Base-by-base conservation (phyloP, 1,140 invertebrate genomes). In the Lasioglossum baleicum region DNA sequence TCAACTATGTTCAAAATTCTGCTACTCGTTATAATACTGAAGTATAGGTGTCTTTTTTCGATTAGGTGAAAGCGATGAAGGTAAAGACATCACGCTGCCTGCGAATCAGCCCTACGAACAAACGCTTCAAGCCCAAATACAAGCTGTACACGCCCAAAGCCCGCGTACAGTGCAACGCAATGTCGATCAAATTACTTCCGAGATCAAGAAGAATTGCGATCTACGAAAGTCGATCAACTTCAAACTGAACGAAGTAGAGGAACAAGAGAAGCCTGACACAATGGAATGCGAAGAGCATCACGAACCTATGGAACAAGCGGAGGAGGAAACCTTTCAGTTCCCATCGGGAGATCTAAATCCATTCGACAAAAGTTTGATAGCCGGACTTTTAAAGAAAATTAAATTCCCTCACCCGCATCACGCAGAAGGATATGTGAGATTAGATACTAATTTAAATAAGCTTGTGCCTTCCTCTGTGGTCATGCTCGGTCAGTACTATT, bases 391-490 rank as follows among this genome's bases (percentile, higher is more conserved):
- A 26, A 91, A 92, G 70, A 93, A 91, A 64, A 92, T 94, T 58
- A 91, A 90, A 72, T 95, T 95, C 83, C 94, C 94, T 2, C 92
- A 92, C 56, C 44, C 83, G 0, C 91, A 92, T 65, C 94, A 95
- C 73, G 89, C 89, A 11, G 89, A 92, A 63, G 90, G 91, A 60
- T 93, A 92, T 68, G 83, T 88, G 58, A 91, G 87, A 84, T 81
- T 92, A 82, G 86, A 92, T 81, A 87, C 79, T 56, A 92, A 90
- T 90, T 83, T 93, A 82, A 90, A 88, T 84, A 93, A 93, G 90
- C 87, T 93, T 88, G 92, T 92, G 91, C 92, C 92, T 91, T 93
- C 91, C 87, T 89, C 81, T 88, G 89, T 82, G 64, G 83, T 93
- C 86, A 92, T 87, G 79, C 90, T 93, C 80, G 92, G 92, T 93